Evolutionary conservation across 2,113 vertebrate genomes (phyloP), one percentile per base, ranked within the genome.

Genomic region (Microtus montanus): DNA sequence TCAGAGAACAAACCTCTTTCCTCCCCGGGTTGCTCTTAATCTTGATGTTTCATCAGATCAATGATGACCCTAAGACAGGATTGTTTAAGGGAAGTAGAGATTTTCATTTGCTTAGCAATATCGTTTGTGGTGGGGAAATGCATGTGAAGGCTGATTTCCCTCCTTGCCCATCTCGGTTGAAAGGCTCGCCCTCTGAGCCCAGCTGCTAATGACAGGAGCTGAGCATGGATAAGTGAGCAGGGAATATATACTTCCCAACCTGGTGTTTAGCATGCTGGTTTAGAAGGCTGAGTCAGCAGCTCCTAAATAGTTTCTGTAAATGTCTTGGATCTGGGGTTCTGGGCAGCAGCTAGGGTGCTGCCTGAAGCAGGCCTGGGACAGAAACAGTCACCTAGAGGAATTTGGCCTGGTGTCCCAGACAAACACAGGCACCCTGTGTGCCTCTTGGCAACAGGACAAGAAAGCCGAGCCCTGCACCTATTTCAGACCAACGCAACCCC

Each of bases 91-190:
- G 63, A 91, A 66, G 28, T 73, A 80, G 75, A 87, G 74, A 10
- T 77, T 83, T 75, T 89, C 58, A 63, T 90, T 94, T 96, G 74
- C 92, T 91, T 58, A 47, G 68, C 66, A 68, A 38, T 75, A 13
- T 44, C 38, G 22, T 54, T 22, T 73, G 30, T 85, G 49, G 44
- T 64, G 6, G 24, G 70, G 77, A 82, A 38, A 38, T 5, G 1
- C 12, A 28, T 82, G 70, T 52, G 54, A 88, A 75, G 79, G 66
- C 41, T 79, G 22, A 77, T 54, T 82, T 80, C 47, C 79, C 77
- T 41, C 44, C 92, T 2, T 30, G 47, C 71, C 33, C n/a, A 13
- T 35, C 26, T 4, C 24, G 2, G 3, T 52, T 73, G 63, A 49
- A 75, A 44, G 30, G 49, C 33, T 19, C 8, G 44, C 2, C 0